Evolutionary conservation across 2,888 invertebrate species (phyloP), one percentile per base, ranked within the genome.

Genomic region (Hipparchia sbordonii): DNA sequence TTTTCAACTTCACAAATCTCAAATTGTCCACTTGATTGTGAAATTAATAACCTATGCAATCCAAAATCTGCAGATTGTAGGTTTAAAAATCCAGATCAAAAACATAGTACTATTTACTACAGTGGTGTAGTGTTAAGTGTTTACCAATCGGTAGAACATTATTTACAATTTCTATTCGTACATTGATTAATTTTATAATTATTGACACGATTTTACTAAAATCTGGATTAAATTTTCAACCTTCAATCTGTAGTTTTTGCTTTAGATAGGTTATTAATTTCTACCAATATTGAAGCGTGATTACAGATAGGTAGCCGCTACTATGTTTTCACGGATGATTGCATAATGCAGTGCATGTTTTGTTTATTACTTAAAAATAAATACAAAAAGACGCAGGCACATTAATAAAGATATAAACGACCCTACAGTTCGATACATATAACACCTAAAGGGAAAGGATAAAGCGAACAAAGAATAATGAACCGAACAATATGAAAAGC

Each of bases 401-500:
- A 78, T 79, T 79, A 78, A 77, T 52, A 76, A 78, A 76, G 75
- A 77, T 76, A 77, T 76, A 74, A 77, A 78, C 73, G 74, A 77
- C 75, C 78, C 75, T 77, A 76, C 76, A 78, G 76, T 76, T 75
- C 66, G 73, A 76, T 77, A 74, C 72, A 77, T 73, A 77, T 77
- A 79, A 76, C 77, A 78, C 73, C 79, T 81, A 79, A 78, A 77
- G 77, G 79, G 77, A 71, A 71, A 79, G 78, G 78, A 79, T 76
- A 78, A 70, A 77, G 77, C 75, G 70, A 77, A 74, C 75, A 72
- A 66, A 83, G 87, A 89, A 90, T 88, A 91, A 91, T 88, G 77
- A 85, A 87, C 90, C 84, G 90, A 91, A 90, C 92, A 92, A 92
- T 90, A 92, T 87, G 80, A 85, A 79, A 88, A 89, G 88, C 84